A percentile compares a stretch with the other conserved stretches of the same genome.
Evolutionary conservation across 2,797 vertebrate species (phyloP).

Genomic region (Buceros bicornis): DNA sequence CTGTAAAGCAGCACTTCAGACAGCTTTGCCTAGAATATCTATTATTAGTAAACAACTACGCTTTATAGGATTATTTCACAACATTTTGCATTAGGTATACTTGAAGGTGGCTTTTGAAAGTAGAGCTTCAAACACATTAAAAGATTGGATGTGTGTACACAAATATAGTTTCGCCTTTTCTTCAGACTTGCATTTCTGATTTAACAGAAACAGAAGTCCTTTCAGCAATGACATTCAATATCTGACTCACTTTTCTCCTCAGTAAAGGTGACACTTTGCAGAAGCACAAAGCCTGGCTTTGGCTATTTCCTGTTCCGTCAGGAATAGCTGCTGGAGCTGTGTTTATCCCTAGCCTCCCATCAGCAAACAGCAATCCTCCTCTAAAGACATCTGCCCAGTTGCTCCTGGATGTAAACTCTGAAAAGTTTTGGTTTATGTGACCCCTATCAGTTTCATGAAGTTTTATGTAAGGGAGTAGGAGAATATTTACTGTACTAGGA

Average conservation of each 20-base stretch:
- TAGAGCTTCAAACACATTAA: background rate
- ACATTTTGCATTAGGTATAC: conserved; percentile 3
- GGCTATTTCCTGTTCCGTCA: conserved; percentile 24
- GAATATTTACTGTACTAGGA: background rate
- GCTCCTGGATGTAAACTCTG: background rate
- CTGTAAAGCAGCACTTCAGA: conserved; percentile 57
- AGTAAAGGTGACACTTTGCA: conserved; percentile 6
- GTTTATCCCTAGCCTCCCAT: background rate
- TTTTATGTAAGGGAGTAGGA: background rate
- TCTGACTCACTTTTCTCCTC: conserved; percentile 35
- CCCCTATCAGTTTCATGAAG: background rate
- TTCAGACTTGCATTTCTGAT: background rate
- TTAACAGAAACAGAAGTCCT: conserved; percentile 12
- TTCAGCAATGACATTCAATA: conserved; percentile 24
- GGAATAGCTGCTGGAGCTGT: conserved; percentile 2
- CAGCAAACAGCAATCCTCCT: background rate
- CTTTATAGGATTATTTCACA: conserved; percentile 52
- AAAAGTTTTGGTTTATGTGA: background rate
- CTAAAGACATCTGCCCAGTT: background rate
- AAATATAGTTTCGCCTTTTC: background rate
- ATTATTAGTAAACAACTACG: conserved; percentile 61
- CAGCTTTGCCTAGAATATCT: conserved; percentile 34
- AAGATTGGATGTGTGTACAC: background rate
- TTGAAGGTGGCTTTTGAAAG: conserved; percentile 31
- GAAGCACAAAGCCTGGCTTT: conserved; percentile 33